Conservation (phyloP, 2,888 invertebrate species). For the Oscheius myriophilus region DNA sequence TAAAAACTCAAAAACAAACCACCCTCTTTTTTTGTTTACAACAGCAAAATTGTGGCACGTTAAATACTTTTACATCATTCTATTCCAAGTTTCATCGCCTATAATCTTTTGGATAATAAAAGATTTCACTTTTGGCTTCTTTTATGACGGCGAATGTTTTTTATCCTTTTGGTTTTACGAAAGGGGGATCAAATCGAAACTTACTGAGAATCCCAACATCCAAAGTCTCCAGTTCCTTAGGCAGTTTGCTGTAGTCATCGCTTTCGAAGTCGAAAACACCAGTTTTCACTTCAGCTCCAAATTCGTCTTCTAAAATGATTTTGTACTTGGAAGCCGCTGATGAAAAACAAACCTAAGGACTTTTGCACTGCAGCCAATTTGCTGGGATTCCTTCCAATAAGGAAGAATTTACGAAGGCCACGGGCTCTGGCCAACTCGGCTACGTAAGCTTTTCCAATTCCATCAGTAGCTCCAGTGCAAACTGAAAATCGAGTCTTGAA, state of each 20-base stretch:
- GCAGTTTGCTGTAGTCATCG: slow-evolving; percentile 54
- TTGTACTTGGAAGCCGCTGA: too few relatives aligned
- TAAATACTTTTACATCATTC: too few relatives aligned
- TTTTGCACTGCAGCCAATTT: slow-evolving; percentile 55
- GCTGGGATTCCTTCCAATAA: slow-evolving; percentile 62
- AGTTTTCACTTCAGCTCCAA: slow-evolving; percentile 44
- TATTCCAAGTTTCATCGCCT: too few relatives aligned
- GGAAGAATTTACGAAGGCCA: slow-evolving; percentile 63
- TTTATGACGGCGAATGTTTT: too few relatives aligned
- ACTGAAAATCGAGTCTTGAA: slow-evolving; percentile 42
- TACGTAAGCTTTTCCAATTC: slow-evolving; percentile 68
- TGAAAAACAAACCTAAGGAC: slow-evolving; percentile 54
- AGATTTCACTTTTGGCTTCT: too few relatives aligned
- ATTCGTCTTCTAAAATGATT: slow-evolving; percentile 44
- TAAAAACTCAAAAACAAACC: too few relatives aligned
- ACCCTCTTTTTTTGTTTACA: too few relatives aligned
- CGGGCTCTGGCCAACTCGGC: slow-evolving; percentile 61
- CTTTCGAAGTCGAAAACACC: slow-evolving; percentile 66
- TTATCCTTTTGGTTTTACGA: too few relatives aligned
- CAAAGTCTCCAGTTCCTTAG: slow-evolving; percentile 53
- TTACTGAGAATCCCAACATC: slow-evolving; percentile 66
- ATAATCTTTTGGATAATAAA: too few relatives aligned
- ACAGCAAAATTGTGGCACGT: too few relatives aligned
- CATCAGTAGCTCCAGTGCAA: slow-evolving; percentile 68
- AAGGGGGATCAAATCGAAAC: slow-evolving; percentile 12